A percentile compares a stretch with the other conserved stretches of the same genome.
phyloP scores from a whole-genome alignment of 2,888 invertebrate species.

The Cecidostiba fungosa region DNA sequence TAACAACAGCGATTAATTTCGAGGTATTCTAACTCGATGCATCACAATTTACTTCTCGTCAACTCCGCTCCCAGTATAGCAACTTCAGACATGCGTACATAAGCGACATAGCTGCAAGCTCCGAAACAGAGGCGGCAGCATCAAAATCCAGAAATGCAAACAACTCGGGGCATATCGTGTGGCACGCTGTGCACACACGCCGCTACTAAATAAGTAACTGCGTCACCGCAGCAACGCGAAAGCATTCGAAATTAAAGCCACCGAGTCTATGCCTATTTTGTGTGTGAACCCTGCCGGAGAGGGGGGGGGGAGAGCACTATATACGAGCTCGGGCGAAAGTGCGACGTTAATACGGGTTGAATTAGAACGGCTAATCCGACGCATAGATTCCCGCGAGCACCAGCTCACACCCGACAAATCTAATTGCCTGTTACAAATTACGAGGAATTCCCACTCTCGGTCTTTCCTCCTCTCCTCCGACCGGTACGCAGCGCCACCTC shows the following conservation, averaged over 20 bases:
- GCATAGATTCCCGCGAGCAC: conserved; percentile 22
- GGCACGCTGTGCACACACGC: background rate
- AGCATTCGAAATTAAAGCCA: conserved; percentile 14
- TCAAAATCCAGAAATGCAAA: background rate
- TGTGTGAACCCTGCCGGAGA: background rate
- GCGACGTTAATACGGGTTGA: conserved; percentile 37
- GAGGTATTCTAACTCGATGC: background rate
- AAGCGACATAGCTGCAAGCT: background rate
- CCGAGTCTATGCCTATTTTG: background rate
- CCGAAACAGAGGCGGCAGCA: background rate
- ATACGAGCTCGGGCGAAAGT: background rate
- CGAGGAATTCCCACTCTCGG: conserved; percentile 39
- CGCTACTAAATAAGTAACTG: background rate
- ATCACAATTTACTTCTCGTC: background rate
- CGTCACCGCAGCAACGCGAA: background rate
- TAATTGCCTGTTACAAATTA: conserved; percentile 57
- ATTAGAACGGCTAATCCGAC: conserved; percentile 35
- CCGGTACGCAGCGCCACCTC: conserved; percentile 31
- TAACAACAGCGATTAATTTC: conserved; percentile 31
- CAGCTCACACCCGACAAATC: conserved; percentile 4
- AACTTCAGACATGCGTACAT: background rate
- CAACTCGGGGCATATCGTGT: background rate
- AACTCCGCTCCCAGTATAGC: background rate
- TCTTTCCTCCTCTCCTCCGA: background rate
- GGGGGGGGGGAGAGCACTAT: background rate